phyloP scores from a whole-genome alignment of 2,888 invertebrate genomes.

The Drosophila maculinotata region DNA sequence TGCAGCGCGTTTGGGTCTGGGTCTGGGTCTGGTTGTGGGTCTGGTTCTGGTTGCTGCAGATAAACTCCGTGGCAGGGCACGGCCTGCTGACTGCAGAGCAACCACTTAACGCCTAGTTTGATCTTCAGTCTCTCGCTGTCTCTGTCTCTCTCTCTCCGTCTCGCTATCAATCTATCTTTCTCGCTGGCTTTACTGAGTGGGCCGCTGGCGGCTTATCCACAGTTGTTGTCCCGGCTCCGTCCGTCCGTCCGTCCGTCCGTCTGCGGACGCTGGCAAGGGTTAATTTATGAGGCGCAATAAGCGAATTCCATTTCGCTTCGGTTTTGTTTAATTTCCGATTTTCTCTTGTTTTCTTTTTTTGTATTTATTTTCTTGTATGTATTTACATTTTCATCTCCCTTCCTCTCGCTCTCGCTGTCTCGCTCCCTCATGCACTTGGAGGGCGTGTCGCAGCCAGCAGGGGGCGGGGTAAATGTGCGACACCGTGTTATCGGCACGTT shows the following conservation, averaged over 20 bases:
- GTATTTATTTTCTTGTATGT: constrained; percentile 63
- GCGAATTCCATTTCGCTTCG: constrained; percentile 80
- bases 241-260: constrained; percentile 24
- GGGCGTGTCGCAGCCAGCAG: constrained; percentile 36
- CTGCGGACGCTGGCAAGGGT: constrained; percentile 75
- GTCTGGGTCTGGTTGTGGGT: too few relatives aligned
- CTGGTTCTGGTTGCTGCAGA: constrained; percentile 29
- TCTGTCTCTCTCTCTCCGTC: constrained; percentile 7
- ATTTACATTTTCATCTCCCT: constrained; percentile 14
- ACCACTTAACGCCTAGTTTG: constrained; percentile 53
- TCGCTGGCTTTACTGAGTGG: constrained; percentile 11
- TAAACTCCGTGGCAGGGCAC: constrained; percentile 50
- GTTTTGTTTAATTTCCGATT: constrained; percentile 81
- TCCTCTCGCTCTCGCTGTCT: constrained; percentile 18
- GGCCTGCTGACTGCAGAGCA: constrained; percentile 51
- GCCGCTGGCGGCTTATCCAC: constrained; percentile 26
- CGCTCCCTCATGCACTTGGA: constrained; percentile 9
- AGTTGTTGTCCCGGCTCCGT: constrained; percentile 16
- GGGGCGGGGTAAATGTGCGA: constrained; percentile 66
- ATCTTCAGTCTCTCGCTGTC: background rate
- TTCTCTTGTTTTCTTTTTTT: constrained; percentile 56
- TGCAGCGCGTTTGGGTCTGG: too few relatives aligned
- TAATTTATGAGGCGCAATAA: constrained; percentile 83
- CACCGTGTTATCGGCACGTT: constrained; percentile 83
- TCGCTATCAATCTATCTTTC: constrained; percentile 15